Evolutionary conservation across 2,113 vertebrate genomes (phyloP), one percentile per base, ranked within the genome.

Genomic region (Pygoscelis adeliae): DNA sequence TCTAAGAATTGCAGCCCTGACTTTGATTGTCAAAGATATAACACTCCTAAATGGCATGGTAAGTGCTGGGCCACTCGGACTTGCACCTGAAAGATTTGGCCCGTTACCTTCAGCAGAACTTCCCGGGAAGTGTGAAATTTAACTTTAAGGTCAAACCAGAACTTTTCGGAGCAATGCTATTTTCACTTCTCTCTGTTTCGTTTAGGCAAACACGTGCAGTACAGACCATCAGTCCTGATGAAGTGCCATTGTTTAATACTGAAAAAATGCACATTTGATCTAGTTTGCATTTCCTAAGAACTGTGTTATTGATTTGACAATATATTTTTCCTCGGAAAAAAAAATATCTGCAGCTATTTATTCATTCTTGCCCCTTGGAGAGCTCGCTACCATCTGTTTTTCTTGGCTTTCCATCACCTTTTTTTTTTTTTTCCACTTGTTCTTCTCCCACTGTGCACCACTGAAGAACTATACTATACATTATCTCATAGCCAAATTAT

Each of bases 401-500:
- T 95, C 89, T 97, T 97, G 93, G 96, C 96, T 97, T 97, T 95
- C 63, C 56, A 62, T 91, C 92, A 90, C 95, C 67, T 82, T 87
- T 89, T 89, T 89, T 78, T 89, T 78, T 65, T 89, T 87, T 78
- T 47, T 46, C 27, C 84, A 91, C 89, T 97, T 94, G 88, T 90
- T 97, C 92, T 93, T 97, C 88, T 95, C 95, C 84, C 94, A 93
- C 93, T 94, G 94, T 86, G 93, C 67, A 59, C 63, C 89, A 72
- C 44, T 78, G 95, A 97, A 93, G 92, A 50, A 89, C 72, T 92
- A 49, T 56, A 55, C 81, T 85, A 58, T 92, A 87, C 91, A 84
- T 90, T 97, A 94, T 95, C 91, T 95, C 97, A 94, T 78, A 91
- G 91, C 93, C 97, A 97, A 87, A 97, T 96, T 96, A 94, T 92